Evolutionary conservation across 2,797 vertebrate genomes (phyloP).

Genomic region (Leuciscus waleckii): DNA sequence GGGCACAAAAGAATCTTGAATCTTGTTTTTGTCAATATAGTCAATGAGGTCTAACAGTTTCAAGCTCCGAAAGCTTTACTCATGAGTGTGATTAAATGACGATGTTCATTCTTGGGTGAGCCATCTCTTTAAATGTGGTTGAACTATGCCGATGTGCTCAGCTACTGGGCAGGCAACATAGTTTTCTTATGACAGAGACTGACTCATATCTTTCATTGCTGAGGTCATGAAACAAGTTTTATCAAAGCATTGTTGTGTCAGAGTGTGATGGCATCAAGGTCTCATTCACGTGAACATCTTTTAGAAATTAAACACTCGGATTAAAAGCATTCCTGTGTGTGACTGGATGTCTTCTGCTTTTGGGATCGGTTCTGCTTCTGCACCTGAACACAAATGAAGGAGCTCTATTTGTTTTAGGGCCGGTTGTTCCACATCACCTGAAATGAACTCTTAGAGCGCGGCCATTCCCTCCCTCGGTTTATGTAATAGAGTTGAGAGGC

Average conservation of each 20-base stretch:
- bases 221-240: constrained; percentile 40
- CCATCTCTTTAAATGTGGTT: neutral
- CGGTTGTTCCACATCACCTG: constrained; percentile 33
- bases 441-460: neutral
- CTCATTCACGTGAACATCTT: neutral
- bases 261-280: constrained; percentile 27
- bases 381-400: neutral
- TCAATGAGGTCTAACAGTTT: neutral
- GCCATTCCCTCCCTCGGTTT: constrained; percentile 16
- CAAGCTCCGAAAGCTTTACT: neutral
- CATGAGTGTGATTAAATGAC: neutral
- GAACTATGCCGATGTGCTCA: neutral
- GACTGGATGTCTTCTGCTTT: neutral
- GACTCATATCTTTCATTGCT: constrained; percentile 45
- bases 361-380: neutral
- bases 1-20: neutral
- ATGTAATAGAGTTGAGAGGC: constrained; percentile 3
- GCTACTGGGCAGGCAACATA: constrained; percentile 38
- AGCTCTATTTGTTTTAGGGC: neutral
- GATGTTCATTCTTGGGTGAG: neutral
- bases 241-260: constrained; percentile 12
- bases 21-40: neutral
- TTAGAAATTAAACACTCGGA: neutral
- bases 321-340: neutral
- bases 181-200: constrained; percentile 50